Evolutionary conservation across 1,140 invertebrate genomes (phyloP), one percentile per base, ranked within the genome.

Genomic region (Eulimnadia texana): DNA sequence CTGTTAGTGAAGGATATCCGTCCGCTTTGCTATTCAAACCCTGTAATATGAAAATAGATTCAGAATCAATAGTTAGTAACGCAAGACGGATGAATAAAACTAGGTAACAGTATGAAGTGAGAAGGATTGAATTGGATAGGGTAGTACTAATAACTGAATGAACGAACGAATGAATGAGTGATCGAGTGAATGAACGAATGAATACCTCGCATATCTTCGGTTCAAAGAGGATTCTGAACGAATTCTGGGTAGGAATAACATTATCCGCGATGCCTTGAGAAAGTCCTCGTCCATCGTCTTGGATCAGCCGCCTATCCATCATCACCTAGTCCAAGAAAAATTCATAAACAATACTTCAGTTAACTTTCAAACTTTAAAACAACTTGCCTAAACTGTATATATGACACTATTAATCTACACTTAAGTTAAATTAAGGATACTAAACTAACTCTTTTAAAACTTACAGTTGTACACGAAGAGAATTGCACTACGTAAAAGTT

Each of bases 241-340:
- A 74, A 69, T 88, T 85, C 60, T 83, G 74, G 3, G 88, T 91
- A n/a, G 83, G 79, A 64, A 82, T 77, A 24, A 68, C 63, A 74
- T 96, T 97, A 73, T 97, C 93, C 19, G 82, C 73, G 3, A 95
- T 84, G 3, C 90, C 91, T 75, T 98, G 92, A 20, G 84, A 85
- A 28, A 97, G 72, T 3, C 95, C 95, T 61, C 93, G 77, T 71
- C 94, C 90, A 73, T 99, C 96, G 76, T 98, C 96, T 72, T 93
- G 88, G 62, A 83, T 84, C 58, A 98, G 74, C 65, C 88, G 79
- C n/a, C 96, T 78, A 74, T 99, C 95, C 76, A 96, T 82, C 85
- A 97, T 96, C 22, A 88, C 78, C 80, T 84, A 66, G 2, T n/a
- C n/a, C n/a, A n/a, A n/a, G 72, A 70, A 63, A 64, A 23, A 13